Evolutionary conservation across 2,888 invertebrate genomes (phyloP).

Genomic region (Polylopha cassiicola): DNA sequence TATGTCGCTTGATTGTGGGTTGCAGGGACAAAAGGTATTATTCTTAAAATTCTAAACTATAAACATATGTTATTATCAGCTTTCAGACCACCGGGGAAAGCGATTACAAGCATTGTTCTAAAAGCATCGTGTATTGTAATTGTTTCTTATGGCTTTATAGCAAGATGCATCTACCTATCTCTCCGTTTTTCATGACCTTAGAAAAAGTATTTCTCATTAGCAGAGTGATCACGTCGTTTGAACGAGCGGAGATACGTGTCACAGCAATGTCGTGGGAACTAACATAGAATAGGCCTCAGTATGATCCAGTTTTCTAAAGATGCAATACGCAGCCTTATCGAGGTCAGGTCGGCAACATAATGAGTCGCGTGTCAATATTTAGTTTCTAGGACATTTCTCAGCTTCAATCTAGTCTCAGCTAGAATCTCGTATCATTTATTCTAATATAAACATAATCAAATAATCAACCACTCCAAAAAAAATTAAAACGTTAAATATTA

Average conservation of each 20-base stretch:
- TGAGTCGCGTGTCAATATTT: constrained; percentile 65
- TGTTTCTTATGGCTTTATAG: constrained; percentile 10
- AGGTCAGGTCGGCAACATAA: constrained; percentile 57
- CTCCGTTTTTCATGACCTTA: constrained; percentile 43
- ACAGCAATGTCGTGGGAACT: constrained; percentile 68
- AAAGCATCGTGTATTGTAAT: constrained; percentile 9
- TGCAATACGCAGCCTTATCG: constrained; percentile 58
- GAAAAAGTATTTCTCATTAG: constrained; percentile 59
- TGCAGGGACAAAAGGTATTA: constrained; percentile 25
- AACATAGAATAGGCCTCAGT: constrained; percentile 55
- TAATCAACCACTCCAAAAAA: no score
- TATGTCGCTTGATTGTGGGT: constrained; percentile 27
- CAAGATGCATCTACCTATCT: constrained; percentile 14
- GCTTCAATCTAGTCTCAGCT: constrained; percentile 36
- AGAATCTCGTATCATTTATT: no score
- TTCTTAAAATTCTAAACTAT: constrained; percentile 22
- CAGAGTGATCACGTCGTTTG: constrained; percentile 59
- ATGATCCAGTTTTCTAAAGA: constrained; percentile 71
- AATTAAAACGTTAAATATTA: no score
- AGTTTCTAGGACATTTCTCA: constrained; percentile 45
- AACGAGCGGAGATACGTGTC: constrained; percentile 51
- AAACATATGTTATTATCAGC: constrained; percentile 17
- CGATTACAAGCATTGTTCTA: constrained; percentile 30
- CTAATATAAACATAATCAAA: no score
- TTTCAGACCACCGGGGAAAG: constrained; percentile 27